phyloP scores from a whole-genome alignment of 2,888 invertebrate genomes.

The Disparrhopalites patrizii region DNA sequence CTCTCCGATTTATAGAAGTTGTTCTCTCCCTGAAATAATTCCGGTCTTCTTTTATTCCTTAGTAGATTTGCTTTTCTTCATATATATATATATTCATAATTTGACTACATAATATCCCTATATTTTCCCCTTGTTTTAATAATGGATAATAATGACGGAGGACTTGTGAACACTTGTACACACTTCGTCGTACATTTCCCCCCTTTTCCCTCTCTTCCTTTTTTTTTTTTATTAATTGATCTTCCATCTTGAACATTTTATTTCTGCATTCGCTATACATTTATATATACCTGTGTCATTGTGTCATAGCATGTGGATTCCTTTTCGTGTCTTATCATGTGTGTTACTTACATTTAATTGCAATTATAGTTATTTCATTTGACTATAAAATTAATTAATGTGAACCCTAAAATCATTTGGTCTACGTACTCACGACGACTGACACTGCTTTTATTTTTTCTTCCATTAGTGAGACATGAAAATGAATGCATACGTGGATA shows the following conservation, averaged over 20 bases:
- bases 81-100: neutral
- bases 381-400: too few relatives aligned
- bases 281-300: too few relatives aligned
- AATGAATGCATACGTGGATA: too few relatives aligned
- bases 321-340: too few relatives aligned
- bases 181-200: neutral
- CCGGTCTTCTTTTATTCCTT: neutral
- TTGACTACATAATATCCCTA: neutral
- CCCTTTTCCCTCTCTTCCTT: neutral
- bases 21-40: neutral
- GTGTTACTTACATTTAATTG: too few relatives aligned
- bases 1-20: too few relatives aligned
- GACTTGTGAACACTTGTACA: neutral
- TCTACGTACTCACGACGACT: conserved; percentile 5
- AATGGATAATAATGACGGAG: neutral
- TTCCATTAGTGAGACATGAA: too few relatives aligned
- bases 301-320: too few relatives aligned
- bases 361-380: too few relatives aligned
- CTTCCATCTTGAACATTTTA: too few relatives aligned
- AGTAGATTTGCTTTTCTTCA: neutral
- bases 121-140: neutral
- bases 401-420: neutral
- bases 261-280: too few relatives aligned
- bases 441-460: conserved; percentile 1
- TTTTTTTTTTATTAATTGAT: too few relatives aligned